These are phyloP conservation scores for Calidris pygmaea DNA, from an alignment of 2,113 vertebrate species.

Conservation along the genomic window DNA sequence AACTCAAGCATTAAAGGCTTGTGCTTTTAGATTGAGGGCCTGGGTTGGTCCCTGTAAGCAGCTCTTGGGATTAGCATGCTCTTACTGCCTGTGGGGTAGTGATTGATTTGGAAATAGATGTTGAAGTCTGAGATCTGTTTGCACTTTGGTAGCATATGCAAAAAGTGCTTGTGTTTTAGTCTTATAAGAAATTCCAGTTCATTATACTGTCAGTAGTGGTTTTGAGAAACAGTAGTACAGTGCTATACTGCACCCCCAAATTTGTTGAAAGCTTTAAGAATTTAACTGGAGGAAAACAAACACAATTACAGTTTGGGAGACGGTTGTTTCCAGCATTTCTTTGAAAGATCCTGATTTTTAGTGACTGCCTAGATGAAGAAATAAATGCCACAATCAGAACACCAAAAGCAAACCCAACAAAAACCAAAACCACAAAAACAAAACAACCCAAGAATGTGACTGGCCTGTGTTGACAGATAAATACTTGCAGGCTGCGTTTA, in stretches of 20 bases:
- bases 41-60: background rate
- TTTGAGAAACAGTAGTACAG: background rate
- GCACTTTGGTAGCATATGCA: background rate
- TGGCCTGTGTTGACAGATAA: background rate
- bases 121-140: background rate
- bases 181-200: background rate
- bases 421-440: too few species aligned
- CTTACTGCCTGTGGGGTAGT: background rate
- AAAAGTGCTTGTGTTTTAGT: background rate
- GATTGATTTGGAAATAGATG: background rate
- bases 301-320: background rate
- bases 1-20: constrained; percentile 10
- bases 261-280: background rate
- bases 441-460: background rate
- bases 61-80: background rate
- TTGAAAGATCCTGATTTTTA: background rate
- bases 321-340: background rate
- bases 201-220: background rate
- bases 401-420: background rate
- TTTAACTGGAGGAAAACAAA: background rate
- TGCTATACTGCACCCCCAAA: background rate
- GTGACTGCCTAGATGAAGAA: background rate
- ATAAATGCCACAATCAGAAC: background rate
- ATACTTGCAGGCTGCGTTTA: background rate
- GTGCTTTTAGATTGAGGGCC: background rate